phyloP scores from a whole-genome alignment of 2,113 vertebrate species.

The Thamnophis sirtalis region DNA sequence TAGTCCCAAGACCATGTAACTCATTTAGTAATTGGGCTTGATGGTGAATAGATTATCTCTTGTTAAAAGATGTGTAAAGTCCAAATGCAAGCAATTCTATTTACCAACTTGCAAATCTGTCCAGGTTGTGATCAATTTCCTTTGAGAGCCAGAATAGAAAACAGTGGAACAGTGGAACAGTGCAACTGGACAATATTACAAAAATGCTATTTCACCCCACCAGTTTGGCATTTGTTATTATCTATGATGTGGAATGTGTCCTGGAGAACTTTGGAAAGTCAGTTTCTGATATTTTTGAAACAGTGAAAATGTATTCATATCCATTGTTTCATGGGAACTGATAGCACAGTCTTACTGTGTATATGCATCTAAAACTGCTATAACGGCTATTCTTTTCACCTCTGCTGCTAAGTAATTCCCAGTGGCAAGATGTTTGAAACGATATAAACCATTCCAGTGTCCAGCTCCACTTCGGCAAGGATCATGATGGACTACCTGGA shows the following conservation, averaged over 20 bases:
- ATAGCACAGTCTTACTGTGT: not conserved
- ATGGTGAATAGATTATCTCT: not conserved
- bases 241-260: not conserved
- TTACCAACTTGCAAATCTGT: not conserved
- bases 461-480: conserved; percentile 92
- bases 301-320: not conserved
- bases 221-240: not conserved
- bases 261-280: not conserved
- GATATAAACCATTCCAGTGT: conserved; percentile 94
- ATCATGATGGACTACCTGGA: conserved; percentile 93
- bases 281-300: too few species aligned
- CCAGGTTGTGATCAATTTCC: not conserved
- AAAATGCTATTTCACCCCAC: not conserved
- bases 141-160: not conserved
- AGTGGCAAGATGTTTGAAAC: conserved; percentile 94
- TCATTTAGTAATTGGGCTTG: not conserved
- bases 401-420: conserved; percentile 94
- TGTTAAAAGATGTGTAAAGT: not conserved
- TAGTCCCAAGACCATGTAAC: not conserved
- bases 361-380: not conserved
- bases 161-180: not conserved
- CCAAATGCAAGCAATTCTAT: not conserved
- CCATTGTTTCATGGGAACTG: not conserved
- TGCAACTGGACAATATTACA: not conserved
- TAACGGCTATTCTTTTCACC: conserved; percentile 67